These are phyloP conservation scores for Entelurus aequoreus DNA, from an alignment of 2,113 vertebrate species.

Conservation along the genomic window DNA sequence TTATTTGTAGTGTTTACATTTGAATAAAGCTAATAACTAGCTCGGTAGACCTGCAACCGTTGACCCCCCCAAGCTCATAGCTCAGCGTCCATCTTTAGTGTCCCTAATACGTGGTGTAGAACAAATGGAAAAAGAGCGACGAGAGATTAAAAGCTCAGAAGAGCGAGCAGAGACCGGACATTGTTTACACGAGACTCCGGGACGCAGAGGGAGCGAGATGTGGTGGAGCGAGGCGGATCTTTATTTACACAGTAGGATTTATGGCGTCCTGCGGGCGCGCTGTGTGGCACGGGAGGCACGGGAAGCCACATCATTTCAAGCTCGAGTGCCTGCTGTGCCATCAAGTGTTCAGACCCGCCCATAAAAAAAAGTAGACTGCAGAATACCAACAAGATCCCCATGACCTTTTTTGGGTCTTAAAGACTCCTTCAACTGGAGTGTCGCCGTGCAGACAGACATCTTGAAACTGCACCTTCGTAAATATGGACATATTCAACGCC, in stretches of 20 bases:
- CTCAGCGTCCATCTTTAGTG: slow-evolving; percentile 16
- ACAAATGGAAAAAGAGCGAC: slow-evolving; percentile 23
- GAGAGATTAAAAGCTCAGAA: slow-evolving; percentile 3
- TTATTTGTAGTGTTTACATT: too few species aligned
- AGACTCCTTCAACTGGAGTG: background rate
- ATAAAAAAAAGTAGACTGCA: slow-evolving; percentile 42
- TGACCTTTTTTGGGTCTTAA: slow-evolving; percentile 49
- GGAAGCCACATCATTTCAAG: slow-evolving; percentile 67
- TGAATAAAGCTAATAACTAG: too few species aligned
- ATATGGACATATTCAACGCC: background rate
- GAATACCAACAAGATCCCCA: slow-evolving; percentile 56
- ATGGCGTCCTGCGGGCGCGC: slow-evolving; percentile 43
- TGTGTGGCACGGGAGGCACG: slow-evolving; percentile 47
- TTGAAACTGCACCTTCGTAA: background rate
- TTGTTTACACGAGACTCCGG: slow-evolving; percentile 10
- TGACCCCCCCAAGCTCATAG: background rate
- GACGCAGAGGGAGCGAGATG: slow-evolving; percentile 25
- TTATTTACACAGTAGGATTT: slow-evolving; percentile 59
- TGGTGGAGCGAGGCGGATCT: slow-evolving; percentile 43
- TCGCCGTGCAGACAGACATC: too few species aligned
- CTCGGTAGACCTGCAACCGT: too few species aligned
- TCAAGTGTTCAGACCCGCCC: slow-evolving; percentile 38
- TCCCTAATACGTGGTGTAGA: slow-evolving; percentile 10
- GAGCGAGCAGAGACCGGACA: slow-evolving; percentile 7
- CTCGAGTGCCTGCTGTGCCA: slow-evolving; percentile 50